These are phyloP conservation scores for Helleia helle DNA, from an alignment of 2,888 invertebrate genomes.

Conservation along the genomic window DNA sequence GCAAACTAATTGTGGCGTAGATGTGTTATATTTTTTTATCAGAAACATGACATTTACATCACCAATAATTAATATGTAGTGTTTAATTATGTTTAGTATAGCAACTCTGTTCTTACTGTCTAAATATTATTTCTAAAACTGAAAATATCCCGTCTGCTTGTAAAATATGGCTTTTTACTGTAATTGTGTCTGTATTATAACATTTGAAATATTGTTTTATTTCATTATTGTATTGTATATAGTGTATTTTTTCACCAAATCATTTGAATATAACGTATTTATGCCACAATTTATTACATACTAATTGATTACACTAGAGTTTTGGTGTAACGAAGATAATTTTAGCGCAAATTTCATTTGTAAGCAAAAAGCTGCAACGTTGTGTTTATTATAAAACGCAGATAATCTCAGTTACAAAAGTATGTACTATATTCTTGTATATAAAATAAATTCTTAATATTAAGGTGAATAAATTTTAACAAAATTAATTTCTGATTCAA, in stretches of 20 bases:
- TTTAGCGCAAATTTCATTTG: conserved; percentile 4
- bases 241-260: neutral
- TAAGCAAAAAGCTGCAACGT: neutral
- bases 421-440: conserved; percentile 4
- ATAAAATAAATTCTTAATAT: conserved; percentile 19
- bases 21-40: conserved; percentile 21
- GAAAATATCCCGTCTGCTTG: no score
- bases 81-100: conserved; percentile 10
- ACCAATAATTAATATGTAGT: conserved; percentile 16
- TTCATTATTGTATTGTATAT: conserved; percentile 2
- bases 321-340: neutral
- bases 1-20: conserved; percentile 21
- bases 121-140: no score
- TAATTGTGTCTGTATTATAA: neutral
- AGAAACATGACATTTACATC: conserved; percentile 34
- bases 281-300: conserved; percentile 1
- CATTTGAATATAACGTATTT: neutral
- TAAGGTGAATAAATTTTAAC: conserved; percentile 18
- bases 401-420: conserved; percentile 5
- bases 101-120: neutral
- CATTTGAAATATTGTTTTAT: neutral
- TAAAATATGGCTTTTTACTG: conserved; percentile 1
- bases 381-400: neutral
- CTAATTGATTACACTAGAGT: neutral
- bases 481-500: neutral